Conservation (phyloP, 2,113 vertebrate species). For the Microtus montanus region DNA sequence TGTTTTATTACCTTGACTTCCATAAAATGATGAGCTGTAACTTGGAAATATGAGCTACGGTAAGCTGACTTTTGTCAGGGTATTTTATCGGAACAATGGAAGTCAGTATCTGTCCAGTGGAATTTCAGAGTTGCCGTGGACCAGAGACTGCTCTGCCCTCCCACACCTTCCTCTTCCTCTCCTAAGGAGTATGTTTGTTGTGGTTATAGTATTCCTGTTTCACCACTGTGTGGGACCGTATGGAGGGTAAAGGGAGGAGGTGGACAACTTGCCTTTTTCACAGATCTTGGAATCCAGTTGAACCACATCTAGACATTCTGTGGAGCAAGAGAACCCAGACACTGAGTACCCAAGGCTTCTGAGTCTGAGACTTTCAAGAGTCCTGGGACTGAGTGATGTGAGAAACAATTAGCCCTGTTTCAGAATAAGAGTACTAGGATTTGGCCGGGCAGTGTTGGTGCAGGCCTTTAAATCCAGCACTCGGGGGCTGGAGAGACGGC, state of each 20-base stretch:
- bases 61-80: neutral
- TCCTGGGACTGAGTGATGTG: neutral
- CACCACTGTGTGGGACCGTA: no score
- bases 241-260: neutral
- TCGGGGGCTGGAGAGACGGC: no score
- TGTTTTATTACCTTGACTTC: neutral
- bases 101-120: neutral
- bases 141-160: neutral
- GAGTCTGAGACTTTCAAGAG: neutral
- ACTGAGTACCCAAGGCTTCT: neutral
- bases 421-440: neutral
- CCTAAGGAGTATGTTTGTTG: neutral
- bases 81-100: neutral
- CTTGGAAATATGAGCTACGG: neutral
- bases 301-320: neutral
- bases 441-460: no score
- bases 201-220: neutral
- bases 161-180: no score
- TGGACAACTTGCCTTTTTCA: neutral
- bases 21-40: neutral
- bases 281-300: neutral
- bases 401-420: neutral
- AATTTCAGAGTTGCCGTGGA: neutral
- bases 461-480: no score
- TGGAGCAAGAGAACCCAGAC: neutral